Percentiles rank a stretch among this genome's conserved stretches.
Evolutionary conservation across 2,797 vertebrate species (phyloP).

Genomic region (Amblyopsis hoosieri): DNA sequence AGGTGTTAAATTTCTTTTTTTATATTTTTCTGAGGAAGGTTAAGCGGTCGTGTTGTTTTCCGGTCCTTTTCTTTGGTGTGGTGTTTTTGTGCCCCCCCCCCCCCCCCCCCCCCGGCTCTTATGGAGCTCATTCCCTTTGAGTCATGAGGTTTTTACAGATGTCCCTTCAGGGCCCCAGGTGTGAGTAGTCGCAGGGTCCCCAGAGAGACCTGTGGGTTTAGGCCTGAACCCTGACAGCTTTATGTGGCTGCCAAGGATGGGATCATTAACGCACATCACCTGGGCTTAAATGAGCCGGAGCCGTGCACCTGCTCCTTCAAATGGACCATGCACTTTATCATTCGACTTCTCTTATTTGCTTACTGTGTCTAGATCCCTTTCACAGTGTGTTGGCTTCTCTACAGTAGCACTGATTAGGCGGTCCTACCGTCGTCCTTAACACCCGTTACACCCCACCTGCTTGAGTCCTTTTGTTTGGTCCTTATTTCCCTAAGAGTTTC

Average conservation of each 20-base stretch:
- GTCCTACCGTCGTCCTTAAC: not conserved
- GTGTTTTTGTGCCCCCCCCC: slow-evolving; percentile 18
- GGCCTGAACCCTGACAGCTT: slow-evolving; percentile 44
- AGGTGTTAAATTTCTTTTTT: too few species aligned
- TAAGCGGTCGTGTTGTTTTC: too few species aligned
- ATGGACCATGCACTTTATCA: slow-evolving; percentile 3
- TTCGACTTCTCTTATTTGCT: too few species aligned
- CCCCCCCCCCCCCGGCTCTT: slow-evolving; percentile 28
- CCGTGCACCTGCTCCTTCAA: not conserved
- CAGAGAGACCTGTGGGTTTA: slow-evolving; percentile 12
- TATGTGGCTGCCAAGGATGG: slow-evolving; percentile 25
- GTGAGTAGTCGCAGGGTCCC: slow-evolving; percentile 27
- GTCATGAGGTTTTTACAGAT: slow-evolving; percentile 51
- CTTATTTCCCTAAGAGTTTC: slow-evolving; percentile 34
- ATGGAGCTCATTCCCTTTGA: slow-evolving; percentile 56
- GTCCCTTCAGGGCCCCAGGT: slow-evolving; percentile 45
- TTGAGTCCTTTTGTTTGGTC: not conserved
- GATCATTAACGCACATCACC: slow-evolving; percentile 40
- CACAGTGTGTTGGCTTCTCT: not conserved
- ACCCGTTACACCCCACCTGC: not conserved
- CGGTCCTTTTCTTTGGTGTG: too few species aligned
- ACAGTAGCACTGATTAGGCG: not conserved
- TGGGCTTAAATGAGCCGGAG: slow-evolving; percentile 11
- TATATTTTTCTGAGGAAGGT: too few species aligned
- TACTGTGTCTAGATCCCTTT: not conserved